These are phyloP conservation scores for Chymomyza procnemis DNA, from an alignment of 2,888 invertebrate genomes.

Conservation along the genomic window DNA sequence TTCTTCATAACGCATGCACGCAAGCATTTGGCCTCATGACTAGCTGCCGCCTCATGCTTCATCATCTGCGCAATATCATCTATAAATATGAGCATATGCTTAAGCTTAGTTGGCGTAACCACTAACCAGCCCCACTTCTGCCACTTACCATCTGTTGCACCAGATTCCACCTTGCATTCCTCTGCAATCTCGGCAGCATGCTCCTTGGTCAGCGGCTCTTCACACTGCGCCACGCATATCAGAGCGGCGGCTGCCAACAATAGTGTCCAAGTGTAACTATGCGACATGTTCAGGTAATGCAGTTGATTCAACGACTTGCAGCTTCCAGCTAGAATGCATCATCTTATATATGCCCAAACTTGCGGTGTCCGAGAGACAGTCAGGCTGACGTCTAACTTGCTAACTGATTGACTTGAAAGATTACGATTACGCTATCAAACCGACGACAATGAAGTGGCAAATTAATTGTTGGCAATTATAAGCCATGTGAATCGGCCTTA, in stretches of 20 bases:
- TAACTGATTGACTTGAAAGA: slow-evolving; percentile 33
- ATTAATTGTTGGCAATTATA: slow-evolving; percentile 14
- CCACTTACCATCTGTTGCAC: slow-evolving; percentile 74
- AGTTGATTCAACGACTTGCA: background rate
- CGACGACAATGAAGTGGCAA: slow-evolving; percentile 7
- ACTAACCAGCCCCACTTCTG: too few species aligned
- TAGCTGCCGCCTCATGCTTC: slow-evolving; percentile 55
- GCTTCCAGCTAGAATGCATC: background rate
- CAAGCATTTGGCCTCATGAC: slow-evolving; percentile 74
- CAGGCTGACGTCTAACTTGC: background rate
- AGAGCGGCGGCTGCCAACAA: slow-evolving; percentile 22
- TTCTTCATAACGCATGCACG: slow-evolving; percentile 75
- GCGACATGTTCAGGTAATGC: slow-evolving; percentile 45
- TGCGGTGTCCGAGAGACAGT: background rate
- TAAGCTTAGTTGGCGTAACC: too few species aligned
- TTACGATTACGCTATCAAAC: slow-evolving; percentile 12
- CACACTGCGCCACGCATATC: slow-evolving; percentile 20
- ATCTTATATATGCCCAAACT: background rate
- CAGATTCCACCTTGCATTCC: slow-evolving; percentile 69
- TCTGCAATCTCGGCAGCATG: slow-evolving; percentile 53
- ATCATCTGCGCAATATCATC: slow-evolving; percentile 72
- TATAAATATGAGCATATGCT: slow-evolving; percentile 30
- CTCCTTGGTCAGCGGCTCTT: slow-evolving; percentile 50
- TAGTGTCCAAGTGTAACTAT: slow-evolving; percentile 32
- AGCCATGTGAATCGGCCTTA: background rate